Conservation (phyloP, 1,140 invertebrate species). For the Pinna nobilis region DNA sequence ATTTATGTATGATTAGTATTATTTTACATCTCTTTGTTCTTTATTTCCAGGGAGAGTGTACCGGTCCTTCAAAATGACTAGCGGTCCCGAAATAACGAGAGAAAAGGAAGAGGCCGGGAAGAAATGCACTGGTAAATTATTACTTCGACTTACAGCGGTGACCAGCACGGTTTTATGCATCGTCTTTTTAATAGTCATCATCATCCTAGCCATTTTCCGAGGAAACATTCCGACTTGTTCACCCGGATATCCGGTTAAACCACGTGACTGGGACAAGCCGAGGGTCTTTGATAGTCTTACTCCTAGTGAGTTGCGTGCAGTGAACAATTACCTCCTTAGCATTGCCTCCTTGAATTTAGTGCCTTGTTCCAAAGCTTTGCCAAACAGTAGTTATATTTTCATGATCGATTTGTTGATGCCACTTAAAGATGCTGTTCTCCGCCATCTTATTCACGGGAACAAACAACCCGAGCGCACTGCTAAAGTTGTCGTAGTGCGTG, state of each 20-base stretch:
- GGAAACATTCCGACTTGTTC: constrained; percentile 36
- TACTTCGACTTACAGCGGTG: constrained; percentile 21
- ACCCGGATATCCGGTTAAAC: constrained; percentile 25
- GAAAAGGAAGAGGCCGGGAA: neutral
- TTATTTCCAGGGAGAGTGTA: neutral
- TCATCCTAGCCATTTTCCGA: constrained; percentile 31
- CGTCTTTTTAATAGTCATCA: constrained; percentile 31
- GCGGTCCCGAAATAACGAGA: neutral
- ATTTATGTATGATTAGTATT: too few relatives aligned
- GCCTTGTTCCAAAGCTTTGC: constrained; percentile 46
- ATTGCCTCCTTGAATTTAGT: constrained; percentile 52
- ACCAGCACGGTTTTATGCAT: constrained; percentile 23
- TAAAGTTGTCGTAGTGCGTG: constrained; percentile 64
- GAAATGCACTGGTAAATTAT: neutral
- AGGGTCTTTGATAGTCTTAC: constrained; percentile 65
- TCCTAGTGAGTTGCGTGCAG: constrained; percentile 54
- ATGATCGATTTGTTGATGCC: constrained; percentile 67
- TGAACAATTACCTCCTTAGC: constrained; percentile 57
- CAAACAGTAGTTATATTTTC: constrained; percentile 66
- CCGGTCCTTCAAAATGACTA: constrained; percentile 8
- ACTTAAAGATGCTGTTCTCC: constrained; percentile 61
- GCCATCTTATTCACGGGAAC: constrained; percentile 54
- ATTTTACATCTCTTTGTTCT: neutral
- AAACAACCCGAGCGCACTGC: constrained; percentile 59
- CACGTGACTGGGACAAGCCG: constrained; percentile 51